phyloP scores from a whole-genome alignment of 2,888 invertebrate species.

The Chymomyza caudatula region DNA sequence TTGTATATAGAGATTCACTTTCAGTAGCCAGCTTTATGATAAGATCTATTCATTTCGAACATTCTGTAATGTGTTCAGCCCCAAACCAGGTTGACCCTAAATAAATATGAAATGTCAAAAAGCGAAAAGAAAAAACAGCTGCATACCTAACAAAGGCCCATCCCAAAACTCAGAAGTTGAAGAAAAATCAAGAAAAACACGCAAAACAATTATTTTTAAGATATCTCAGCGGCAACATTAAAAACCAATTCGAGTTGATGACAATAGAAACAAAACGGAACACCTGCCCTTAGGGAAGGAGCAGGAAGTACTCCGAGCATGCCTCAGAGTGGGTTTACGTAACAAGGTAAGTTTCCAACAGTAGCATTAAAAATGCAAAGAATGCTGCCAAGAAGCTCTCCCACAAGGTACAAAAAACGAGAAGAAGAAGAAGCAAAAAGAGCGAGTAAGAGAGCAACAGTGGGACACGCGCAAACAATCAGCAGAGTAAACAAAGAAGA shows the following conservation, averaged over 20 bases:
- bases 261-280: conserved; percentile 68
- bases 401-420: not conserved
- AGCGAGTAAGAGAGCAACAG: conserved; percentile 15
- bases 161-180: not conserved
- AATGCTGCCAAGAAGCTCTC: conserved; percentile 14
- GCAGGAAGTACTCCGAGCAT: not conserved
- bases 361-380: conserved; percentile 62
- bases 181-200: conserved; percentile 69
- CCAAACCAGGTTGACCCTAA: conserved; percentile 31
- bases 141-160: conserved; percentile 35
- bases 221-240: conserved; percentile 78
- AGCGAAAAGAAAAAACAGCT: conserved; percentile 58
- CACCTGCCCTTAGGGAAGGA: conserved; percentile 56
- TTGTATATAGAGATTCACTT: too few species aligned
- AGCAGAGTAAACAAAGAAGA: conserved; percentile 65
- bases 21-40: too few species aligned
- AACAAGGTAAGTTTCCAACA: not conserved
- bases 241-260: conserved; percentile 78
- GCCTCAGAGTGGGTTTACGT: not conserved
- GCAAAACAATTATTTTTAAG: conserved; percentile 78
- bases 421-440: conserved; percentile 8
- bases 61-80: not conserved
- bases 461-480: conserved; percentile 54
- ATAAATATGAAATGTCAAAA: conserved; percentile 43
- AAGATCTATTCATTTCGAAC: not conserved